Conservation (phyloP, 2,113 vertebrate species). For the Apteryx owenii region DNA sequence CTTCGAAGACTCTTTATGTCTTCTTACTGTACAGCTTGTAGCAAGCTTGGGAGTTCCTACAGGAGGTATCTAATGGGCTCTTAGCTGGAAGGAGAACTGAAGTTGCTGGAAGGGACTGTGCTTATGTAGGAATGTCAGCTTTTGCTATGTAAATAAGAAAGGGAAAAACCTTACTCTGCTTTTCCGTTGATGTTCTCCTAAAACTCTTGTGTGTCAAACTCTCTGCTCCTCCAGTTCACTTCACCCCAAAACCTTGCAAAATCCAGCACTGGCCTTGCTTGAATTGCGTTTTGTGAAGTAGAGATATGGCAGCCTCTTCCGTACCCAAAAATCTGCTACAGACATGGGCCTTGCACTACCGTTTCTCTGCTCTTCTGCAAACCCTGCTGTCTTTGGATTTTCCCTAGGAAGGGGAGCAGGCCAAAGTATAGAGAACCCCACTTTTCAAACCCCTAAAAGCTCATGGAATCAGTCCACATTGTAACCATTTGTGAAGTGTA, state of each 20-base stretch:
- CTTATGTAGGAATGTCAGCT: accelerated
- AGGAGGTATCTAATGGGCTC: neutral
- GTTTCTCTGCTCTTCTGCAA: neutral
- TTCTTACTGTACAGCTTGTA: neutral
- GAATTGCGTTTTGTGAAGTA: neutral
- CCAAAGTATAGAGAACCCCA: neutral
- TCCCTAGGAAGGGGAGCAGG: neutral
- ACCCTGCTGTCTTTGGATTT: neutral
- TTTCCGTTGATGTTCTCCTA: neutral
- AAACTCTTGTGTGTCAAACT: neutral
- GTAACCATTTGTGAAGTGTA: neutral
- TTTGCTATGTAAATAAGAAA: neutral
- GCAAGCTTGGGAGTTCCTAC: neutral
- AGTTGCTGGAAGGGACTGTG: neutral
- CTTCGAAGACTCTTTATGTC: neutral
- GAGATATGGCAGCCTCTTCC: neutral
- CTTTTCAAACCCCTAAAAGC: neutral
- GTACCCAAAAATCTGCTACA: neutral
- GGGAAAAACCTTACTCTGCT: neutral
- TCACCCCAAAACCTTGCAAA: neutral
- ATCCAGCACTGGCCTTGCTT: neutral
- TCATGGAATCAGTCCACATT: neutral
- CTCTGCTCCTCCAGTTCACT: neutral
- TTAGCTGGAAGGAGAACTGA: neutral
- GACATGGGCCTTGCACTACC: neutral